Evolutionary conservation across 2,888 invertebrate species (phyloP).

Genomic region (Diarsia mendica): DNA sequence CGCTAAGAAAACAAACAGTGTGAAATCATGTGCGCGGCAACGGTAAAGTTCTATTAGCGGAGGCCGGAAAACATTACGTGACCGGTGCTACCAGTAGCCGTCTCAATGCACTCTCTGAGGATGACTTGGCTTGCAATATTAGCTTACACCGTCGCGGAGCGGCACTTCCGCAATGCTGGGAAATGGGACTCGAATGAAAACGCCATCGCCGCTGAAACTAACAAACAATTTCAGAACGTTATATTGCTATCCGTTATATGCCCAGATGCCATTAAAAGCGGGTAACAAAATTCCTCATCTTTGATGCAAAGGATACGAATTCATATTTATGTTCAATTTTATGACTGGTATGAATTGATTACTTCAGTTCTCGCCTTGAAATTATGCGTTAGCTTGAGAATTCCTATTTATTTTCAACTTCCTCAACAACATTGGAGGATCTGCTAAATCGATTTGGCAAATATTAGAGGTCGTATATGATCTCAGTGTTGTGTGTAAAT

Average conservation of each 20-base stretch:
- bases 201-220: constrained; percentile 38
- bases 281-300: constrained; percentile 42
- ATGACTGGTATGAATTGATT: constrained; percentile 38
- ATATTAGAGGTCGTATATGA: constrained; percentile 15
- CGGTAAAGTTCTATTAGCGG: constrained; percentile 79
- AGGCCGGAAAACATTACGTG: constrained; percentile 82
- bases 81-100: constrained; percentile 70
- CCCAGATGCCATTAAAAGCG: constrained; percentile 25
- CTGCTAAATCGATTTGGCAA: constrained; percentile 22
- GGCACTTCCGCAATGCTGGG: constrained; percentile 58
- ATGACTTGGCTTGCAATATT: constrained; percentile 64
- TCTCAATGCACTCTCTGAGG: constrained; percentile 69
- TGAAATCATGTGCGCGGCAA: constrained; percentile 62
- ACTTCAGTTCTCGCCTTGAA: constrained; percentile 44
- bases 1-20: constrained; percentile 51
- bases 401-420: constrained; percentile 17
- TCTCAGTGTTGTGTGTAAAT: constrained; percentile 24
- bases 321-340: constrained; percentile 46
- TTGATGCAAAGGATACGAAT: constrained; percentile 50
- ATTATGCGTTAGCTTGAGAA: constrained; percentile 31
- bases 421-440: constrained; percentile 12
- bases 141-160: constrained; percentile 47
- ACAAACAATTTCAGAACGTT: constrained; percentile 24
- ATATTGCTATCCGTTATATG: constrained; percentile 19
- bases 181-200: constrained; percentile 51